Evolutionary conservation across 1,140 invertebrate genomes (phyloP), one percentile per base, ranked within the genome.

Genomic region (Heliconius melpomene): DNA sequence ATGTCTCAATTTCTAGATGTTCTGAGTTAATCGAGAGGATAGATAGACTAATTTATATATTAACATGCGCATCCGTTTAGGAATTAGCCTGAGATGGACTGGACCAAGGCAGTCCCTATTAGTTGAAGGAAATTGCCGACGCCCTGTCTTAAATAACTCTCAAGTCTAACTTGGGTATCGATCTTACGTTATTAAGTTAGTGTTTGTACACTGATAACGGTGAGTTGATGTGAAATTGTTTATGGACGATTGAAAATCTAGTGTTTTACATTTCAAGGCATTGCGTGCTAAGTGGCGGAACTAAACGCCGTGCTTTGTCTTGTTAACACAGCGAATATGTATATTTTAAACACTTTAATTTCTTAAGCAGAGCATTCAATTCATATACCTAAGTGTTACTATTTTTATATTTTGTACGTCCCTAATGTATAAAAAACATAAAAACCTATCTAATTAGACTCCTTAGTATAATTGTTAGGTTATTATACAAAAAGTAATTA

Each of bases 101-200:
- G 72, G 79, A 71, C 80, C 74, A 82, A 74, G 78, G 82, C 77
- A 71, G 78, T 81, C 74, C 77, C 82, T 81, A 86, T 86, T 84
- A 86, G 81, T 82, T 82, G 70, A 82, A 84, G 85, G 85, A 86
- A 86, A 86, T 86, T 86, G 85, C 83, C 26, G 70, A 72, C 83
- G 84, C 80, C 83, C 82, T 75, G 83, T 84, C 85, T 86, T 86
- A 81, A 82, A 82, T 77, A 80, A 80, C 60, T 79, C 75, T 75
- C 57, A 83, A 79, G 77, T 76, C 32, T 23, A 72, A 60, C 50
- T 77, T 78, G 23, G 36, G 38, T 73, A 74, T 75, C 38, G 77
- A 72, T 78, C 46, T 71, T 32, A 50, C 46, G 38, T 29, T 29
- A 75, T 75, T 71, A 40, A 54, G 74, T 71, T 72, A 32, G 54